Conservation (phyloP, 2,888 invertebrate species). For the Machimus atricapillus region DNA sequence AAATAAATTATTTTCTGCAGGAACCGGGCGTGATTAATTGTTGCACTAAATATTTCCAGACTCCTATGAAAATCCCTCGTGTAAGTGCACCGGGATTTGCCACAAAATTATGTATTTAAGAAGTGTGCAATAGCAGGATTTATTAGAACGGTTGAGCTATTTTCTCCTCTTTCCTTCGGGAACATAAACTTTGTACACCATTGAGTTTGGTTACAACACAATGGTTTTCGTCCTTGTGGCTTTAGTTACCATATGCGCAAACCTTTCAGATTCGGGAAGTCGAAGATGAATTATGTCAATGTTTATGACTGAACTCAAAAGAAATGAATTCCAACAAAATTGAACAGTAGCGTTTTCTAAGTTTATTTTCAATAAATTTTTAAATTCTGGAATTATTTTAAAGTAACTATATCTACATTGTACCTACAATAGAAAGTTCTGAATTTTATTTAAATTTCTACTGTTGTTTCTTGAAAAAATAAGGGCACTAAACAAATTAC, state of each 20-base stretch:
- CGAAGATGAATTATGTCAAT: background rate
- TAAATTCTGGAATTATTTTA: too few relatives aligned
- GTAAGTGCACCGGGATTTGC: background rate
- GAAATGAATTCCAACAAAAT: too few relatives aligned
- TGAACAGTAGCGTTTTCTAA: too few relatives aligned
- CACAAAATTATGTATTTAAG: background rate
- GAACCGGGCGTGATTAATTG: background rate
- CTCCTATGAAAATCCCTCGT: background rate
- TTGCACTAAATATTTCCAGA: background rate
- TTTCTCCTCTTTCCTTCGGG: background rate
- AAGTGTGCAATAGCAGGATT: background rate
- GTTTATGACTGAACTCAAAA: background rate
- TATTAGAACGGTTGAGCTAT: background rate
- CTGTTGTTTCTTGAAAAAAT: too few relatives aligned
- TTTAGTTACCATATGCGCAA: background rate
- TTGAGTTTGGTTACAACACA: background rate
- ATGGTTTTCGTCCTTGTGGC: background rate
- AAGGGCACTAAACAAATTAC: too few relatives aligned
- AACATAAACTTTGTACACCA: background rate
- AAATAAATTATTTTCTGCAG: background rate
- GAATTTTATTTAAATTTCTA: too few relatives aligned
- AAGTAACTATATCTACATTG: too few relatives aligned
- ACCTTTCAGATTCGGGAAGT: background rate
- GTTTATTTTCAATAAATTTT: too few relatives aligned
- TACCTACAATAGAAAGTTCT: too few relatives aligned